phyloP scores from a whole-genome alignment of 2,888 invertebrate species.

The Sphaerophoria rueppellii region DNA sequence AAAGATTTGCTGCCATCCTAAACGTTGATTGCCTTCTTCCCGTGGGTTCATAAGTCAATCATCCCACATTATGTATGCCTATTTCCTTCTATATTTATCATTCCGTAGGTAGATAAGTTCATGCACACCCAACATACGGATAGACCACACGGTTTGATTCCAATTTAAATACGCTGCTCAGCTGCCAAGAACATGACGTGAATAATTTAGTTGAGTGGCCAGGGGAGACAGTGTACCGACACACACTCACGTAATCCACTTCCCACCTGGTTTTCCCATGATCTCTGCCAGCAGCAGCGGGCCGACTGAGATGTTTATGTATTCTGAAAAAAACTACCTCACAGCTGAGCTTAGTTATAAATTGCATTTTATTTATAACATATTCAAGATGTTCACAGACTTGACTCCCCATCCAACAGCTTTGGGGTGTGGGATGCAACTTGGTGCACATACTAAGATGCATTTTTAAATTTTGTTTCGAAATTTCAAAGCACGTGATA shows the following conservation, averaged over 20 bases:
- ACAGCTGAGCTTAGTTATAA: conserved; percentile 35
- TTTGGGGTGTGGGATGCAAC: background rate
- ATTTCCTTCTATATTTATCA: too few species aligned
- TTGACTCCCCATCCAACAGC: too few species aligned
- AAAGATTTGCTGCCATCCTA: too few species aligned
- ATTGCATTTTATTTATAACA: conserved; percentile 46
- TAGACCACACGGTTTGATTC: conserved; percentile 5
- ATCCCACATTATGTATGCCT: too few species aligned
- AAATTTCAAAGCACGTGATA: conserved; percentile 43
- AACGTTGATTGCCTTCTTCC: too few species aligned
- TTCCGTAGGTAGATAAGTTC: too few species aligned
- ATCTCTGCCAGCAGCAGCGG: background rate
- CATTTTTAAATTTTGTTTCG: conserved; percentile 7
- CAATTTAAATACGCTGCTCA: conserved; percentile 25
- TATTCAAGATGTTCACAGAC: conserved; percentile 34
- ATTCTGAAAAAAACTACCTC: conserved; percentile 21
- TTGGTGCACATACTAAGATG: background rate
- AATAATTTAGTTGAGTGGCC: background rate
- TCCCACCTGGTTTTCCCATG: conserved; percentile 23
- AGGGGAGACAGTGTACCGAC: background rate
- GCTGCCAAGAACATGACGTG: conserved; percentile 33
- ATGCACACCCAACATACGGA: background rate
- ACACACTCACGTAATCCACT: background rate
- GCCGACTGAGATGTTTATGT: background rate
- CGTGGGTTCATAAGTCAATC: too few species aligned